These are phyloP conservation scores for Nemotelus nigrinus DNA, from an alignment of 2,888 invertebrate species.

Conservation along the genomic window DNA sequence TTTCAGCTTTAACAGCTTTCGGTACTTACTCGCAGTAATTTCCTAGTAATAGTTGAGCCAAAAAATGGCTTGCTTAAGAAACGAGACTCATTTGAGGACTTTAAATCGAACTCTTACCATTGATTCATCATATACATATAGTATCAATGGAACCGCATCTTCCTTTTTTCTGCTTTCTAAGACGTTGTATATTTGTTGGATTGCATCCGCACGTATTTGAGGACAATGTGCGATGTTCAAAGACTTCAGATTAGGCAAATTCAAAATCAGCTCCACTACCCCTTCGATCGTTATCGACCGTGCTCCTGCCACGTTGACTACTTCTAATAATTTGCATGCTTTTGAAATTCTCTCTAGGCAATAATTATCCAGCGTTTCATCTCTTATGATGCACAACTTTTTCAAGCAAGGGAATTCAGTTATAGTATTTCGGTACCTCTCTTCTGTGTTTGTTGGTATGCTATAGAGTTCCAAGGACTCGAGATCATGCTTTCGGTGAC, in stretches of 20 bases:
- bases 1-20: too few relatives aligned
- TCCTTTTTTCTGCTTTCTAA: slow-evolving; percentile 6
- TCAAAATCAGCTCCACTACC: background rate
- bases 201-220: background rate
- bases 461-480: slow-evolving; percentile 13
- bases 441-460: background rate
- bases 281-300: background rate
- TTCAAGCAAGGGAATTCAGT: slow-evolving; percentile 9
- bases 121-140: background rate
- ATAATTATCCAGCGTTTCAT: background rate
- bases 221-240: slow-evolving; percentile 2
- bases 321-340: background rate
- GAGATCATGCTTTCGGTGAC: slow-evolving; percentile 5
- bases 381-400: slow-evolving; percentile 22
- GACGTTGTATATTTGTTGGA: background rate
- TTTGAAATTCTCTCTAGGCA: slow-evolving; percentile 1
- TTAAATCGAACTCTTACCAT: too few relatives aligned
- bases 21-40: too few relatives aligned
- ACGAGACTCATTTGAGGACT: too few relatives aligned
- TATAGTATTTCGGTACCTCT: background rate
- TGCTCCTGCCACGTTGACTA: slow-evolving; percentile 8
- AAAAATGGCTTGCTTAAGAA: too few relatives aligned
- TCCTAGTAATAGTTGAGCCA: too few relatives aligned
- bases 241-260: background rate
- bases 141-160: background rate